These are phyloP conservation scores for Candidula unifasciata DNA, from an alignment of 2,888 invertebrate species.

Conservation along the genomic window DNA sequence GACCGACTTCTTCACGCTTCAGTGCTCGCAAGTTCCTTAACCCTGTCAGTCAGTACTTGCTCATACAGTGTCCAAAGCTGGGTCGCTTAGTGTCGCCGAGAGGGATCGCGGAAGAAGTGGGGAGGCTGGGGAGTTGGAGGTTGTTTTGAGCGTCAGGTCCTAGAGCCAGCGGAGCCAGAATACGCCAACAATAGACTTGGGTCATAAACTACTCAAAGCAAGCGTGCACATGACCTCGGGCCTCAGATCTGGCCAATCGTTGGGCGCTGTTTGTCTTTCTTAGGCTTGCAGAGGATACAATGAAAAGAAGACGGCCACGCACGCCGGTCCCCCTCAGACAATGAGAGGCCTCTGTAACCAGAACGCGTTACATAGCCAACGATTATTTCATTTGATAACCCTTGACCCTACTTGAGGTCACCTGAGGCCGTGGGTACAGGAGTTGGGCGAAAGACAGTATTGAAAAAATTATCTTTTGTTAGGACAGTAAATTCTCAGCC, in stretches of 20 bases:
- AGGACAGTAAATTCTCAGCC: background rate
- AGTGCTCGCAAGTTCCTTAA: no score
- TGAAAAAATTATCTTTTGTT: conserved; percentile 23
- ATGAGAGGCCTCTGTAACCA: background rate
- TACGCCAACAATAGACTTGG: no score
- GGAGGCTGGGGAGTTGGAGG: no score
- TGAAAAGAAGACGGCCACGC: background rate
- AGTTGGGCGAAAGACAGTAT: background rate
- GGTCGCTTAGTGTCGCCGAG: no score
- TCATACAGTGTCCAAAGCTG: no score
- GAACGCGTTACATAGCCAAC: background rate
- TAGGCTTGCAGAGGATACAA: background rate
- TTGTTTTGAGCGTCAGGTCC: no score
- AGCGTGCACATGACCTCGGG: no score
- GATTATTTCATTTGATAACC: conserved; percentile 20
- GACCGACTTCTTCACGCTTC: no score
- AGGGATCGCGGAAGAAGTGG: no score
- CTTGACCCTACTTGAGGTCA: conserved; percentile 20
- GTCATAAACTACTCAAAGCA: no score
- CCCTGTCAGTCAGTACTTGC: no score
- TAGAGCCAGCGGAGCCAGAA: no score
- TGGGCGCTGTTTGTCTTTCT: background rate
- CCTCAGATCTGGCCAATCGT: background rate
- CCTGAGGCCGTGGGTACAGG: conserved; percentile 31
- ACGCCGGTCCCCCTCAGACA: background rate